Evolutionary conservation across 2,113 vertebrate species (phyloP), one percentile per base, ranked within the genome.

Genomic region (Willisornis vidua): DNA sequence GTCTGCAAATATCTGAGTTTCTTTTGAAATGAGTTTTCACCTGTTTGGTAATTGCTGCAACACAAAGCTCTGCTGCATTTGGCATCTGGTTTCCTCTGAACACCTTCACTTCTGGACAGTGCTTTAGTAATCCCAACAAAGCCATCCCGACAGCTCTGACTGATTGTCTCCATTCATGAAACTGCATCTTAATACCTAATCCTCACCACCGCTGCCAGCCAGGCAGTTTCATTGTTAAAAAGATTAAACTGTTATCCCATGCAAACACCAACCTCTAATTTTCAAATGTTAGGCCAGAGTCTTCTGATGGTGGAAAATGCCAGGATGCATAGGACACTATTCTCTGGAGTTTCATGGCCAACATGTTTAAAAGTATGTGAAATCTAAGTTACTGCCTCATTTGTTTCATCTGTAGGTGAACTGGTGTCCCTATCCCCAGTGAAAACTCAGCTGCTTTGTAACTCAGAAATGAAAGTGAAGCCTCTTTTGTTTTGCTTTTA

Each of bases 381-480:
- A 68, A 87, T 10, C 37, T 0, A 62, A 77, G n/a, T 23, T 11
- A 13, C 39, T 31, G n/a, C 19, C 37, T 46, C 33, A 33, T 35
- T 65, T 1, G 1, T 65, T 73, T 4, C n/a, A 67, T 45, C 80
- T 83, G 61, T 31, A 63, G 43, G 65, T 81, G 59, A 74, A 67
- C 52, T 55, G 7, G 9, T 23, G 48, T 80, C 31, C 89, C 54
- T 17, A 81, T 16, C 65, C 46, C 43, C 65, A 39, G 1, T 3
- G 39, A 68, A 74, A 43, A 12, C 72, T 84, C 90, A 88, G 52
- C 67, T 49, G 81, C n/a, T 62, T 59, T 77, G 29, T 20, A 61
- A 57, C 54, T 89, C 92, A 91, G 89, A 95, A 95, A 72, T 45
- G 61, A 94, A 95, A 94, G 74, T 51, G 54, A 74, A 95, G 79